Percentiles rank a stretch among this genome's conserved stretches.
These are phyloP conservation scores for Papilio polyxenes DNA, from an alignment of 1,140 invertebrate genomes.

Conservation along the genomic window DNA sequence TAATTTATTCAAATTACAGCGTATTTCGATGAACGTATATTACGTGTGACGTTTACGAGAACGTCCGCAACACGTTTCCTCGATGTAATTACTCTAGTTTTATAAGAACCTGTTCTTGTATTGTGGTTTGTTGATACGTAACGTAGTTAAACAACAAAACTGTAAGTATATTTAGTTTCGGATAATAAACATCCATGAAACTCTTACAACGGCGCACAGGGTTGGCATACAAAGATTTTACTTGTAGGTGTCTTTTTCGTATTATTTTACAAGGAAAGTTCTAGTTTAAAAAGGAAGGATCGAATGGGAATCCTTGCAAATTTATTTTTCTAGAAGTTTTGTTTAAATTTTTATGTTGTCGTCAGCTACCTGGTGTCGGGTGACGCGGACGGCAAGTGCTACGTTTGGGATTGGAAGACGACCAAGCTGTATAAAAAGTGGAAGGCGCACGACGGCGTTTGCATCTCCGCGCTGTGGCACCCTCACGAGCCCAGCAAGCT, in stretches of 20 bases:
- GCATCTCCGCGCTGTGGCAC: conserved; percentile 97
- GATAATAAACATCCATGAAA: not conserved
- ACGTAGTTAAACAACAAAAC: not conserved
- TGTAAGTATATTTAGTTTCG: not conserved
- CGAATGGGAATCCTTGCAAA: not conserved
- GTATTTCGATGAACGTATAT: not conserved
- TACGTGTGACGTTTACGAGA: conserved; percentile 1
- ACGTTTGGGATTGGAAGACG: conserved; percentile 99
- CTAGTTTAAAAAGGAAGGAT: not conserved
- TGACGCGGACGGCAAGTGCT: conserved; percentile 99
- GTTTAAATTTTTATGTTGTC: conserved; percentile 47
- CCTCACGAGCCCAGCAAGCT: conserved; percentile 99
- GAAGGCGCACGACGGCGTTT: conserved; percentile 99
- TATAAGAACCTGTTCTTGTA: conserved; percentile 9
- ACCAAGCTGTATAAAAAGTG: conserved; percentile 99
- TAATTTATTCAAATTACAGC: not conserved
- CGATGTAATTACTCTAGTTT: conserved; percentile 14
- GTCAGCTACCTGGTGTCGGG: conserved; percentile 97
- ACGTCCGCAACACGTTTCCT: not conserved
- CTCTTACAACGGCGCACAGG: too few species aligned
- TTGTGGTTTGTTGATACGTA: conserved; percentile 1
- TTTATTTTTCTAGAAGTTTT: not conserved
- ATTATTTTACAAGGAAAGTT: not conserved
- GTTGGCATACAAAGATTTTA: too few species aligned
- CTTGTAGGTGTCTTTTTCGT: too few species aligned